phyloP scores from a whole-genome alignment of 2,797 vertebrate species.

The Glossophaga mutica region DNA sequence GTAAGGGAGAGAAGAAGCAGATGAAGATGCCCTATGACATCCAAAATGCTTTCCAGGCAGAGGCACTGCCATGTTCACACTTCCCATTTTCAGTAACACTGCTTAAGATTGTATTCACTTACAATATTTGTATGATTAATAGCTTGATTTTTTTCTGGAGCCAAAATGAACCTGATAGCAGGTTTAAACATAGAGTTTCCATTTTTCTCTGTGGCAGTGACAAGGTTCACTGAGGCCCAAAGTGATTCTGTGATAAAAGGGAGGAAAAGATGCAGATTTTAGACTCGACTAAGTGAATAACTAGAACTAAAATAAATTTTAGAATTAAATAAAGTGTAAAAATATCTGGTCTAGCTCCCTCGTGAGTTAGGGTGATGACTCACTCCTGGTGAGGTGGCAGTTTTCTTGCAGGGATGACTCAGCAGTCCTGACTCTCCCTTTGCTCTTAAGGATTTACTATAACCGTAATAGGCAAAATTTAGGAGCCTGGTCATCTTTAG shows the following conservation, averaged over 20 bases:
- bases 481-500: background rate
- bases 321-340: slow-evolving; percentile 2
- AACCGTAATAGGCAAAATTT: background rate
- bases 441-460: background rate
- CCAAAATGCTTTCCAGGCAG: background rate
- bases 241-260: background rate
- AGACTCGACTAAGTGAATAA: slow-evolving; percentile 12
- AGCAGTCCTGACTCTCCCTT: background rate
- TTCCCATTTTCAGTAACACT: background rate
- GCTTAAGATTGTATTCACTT: background rate
- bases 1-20: background rate
- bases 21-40: background rate
- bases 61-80: background rate
- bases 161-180: background rate
- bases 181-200: background rate
- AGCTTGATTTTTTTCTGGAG: background rate
- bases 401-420: background rate
- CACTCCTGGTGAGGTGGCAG: background rate
- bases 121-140: background rate
- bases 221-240: background rate
- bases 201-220: background rate
- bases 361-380: background rate
- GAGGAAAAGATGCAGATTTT: background rate
- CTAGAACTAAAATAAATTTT: background rate
- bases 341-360: background rate